Conservation (phyloP, 1,140 invertebrate genomes). For the Venustaconcha ellipsiformis region DNA sequence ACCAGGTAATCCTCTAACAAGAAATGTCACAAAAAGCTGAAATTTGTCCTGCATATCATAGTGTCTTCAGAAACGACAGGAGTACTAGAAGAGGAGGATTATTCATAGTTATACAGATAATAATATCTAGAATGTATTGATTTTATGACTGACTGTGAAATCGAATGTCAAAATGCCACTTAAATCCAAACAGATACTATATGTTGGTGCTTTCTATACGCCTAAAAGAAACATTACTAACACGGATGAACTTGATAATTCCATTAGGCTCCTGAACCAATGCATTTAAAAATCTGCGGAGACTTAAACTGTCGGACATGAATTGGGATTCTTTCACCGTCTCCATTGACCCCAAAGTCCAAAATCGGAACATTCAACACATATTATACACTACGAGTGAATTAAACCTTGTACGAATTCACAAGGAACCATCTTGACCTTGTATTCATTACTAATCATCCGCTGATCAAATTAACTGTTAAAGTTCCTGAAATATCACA, state of each 20-base stretch:
- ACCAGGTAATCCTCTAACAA: no score
- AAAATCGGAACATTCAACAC: constrained; percentile 7
- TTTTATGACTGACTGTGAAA: constrained; percentile 9
- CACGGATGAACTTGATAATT: not conserved
- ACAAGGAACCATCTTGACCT: constrained; percentile 22
- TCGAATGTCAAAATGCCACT: constrained; percentile 8
- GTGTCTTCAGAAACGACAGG: constrained; percentile 1
- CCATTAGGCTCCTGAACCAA: constrained; percentile 1
- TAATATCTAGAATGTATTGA: not conserved
- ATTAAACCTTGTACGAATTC: constrained; percentile 8
- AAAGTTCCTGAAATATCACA: constrained; percentile 24
- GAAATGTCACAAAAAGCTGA: no score
- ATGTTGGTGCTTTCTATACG: constrained; percentile 3
- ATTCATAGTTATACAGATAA: not conserved
- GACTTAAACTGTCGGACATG: constrained; percentile 22
- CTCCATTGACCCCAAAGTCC: not conserved
- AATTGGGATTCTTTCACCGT: constrained; percentile 3
- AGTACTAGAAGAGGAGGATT: not conserved
- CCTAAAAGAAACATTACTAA: constrained; percentile 7
- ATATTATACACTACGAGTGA: constrained; percentile 3
- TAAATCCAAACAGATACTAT: not conserved
- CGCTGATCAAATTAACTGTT: constrained; percentile 6
- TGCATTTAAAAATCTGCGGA: constrained; percentile 3
- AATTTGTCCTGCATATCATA: not conserved
- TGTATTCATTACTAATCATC: constrained; percentile 14